A percentile compares a stretch with the other conserved stretches of the same genome.
Conservation (phyloP, 2,888 invertebrate species). For the Artemia sp. region DNA sequence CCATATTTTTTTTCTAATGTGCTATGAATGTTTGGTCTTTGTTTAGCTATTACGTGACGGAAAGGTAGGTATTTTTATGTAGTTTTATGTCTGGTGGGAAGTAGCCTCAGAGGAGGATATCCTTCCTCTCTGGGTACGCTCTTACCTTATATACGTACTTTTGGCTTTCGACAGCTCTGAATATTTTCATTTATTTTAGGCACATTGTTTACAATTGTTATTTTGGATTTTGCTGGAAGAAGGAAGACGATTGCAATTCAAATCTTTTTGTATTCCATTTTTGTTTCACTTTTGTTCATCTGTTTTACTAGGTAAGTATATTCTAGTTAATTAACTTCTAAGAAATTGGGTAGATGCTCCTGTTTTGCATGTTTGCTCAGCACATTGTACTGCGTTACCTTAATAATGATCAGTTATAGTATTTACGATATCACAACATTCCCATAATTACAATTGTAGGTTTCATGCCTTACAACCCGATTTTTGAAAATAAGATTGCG, state of each 20-base stretch:
- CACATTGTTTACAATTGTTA: constrained; percentile 68
- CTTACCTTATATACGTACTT: background rate
- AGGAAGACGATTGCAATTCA: constrained; percentile 88
- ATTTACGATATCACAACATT: no score
- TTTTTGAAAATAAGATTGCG: no score
- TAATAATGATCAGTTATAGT: no score
- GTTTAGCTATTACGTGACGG: background rate
- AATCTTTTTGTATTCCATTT: constrained; percentile 62
- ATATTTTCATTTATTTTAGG: constrained; percentile 37
- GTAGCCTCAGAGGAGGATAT: no score
- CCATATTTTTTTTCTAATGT: no score
- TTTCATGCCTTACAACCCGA: no score
- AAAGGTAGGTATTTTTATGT: background rate
- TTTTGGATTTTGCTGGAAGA: constrained; percentile 74
- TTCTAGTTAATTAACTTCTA: no score
- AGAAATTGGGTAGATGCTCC: no score
- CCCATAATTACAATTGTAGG: no score
- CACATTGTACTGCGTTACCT: no score
- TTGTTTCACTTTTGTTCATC: constrained; percentile 52
- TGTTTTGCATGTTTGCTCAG: no score
- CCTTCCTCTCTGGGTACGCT: background rate
- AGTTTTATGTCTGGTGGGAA: no score
- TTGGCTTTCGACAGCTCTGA: background rate
- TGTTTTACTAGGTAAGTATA: constrained; percentile 40
- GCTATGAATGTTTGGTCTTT: background rate